Evolutionary conservation across 2,797 vertebrate genomes (phyloP).

Genomic region (Acipenser ruthenus): DNA sequence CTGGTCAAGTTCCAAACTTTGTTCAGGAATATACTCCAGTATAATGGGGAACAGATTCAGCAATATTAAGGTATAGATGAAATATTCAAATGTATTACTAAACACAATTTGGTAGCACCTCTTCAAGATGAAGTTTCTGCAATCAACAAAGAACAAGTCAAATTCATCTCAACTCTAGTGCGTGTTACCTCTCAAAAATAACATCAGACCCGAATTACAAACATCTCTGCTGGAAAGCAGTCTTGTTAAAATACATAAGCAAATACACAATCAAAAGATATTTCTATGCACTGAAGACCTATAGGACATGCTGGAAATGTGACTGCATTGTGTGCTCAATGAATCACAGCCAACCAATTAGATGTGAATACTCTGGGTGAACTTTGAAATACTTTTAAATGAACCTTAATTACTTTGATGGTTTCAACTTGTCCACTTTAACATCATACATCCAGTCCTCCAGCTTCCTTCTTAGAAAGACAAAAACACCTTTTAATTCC

Average conservation of each 20-base stretch:
- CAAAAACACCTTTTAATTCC: constrained; percentile 18
- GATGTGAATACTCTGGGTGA: background rate
- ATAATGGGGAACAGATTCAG: constrained; percentile 24
- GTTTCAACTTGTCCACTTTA: constrained; percentile 26
- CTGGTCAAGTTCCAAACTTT: background rate
- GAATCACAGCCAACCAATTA: too few relatives aligned
- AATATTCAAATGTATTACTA: constrained; percentile 22
- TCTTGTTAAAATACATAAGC: too few relatives aligned
- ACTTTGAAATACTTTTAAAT: background rate
- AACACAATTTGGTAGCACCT: constrained; percentile 14
- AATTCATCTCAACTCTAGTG: too few relatives aligned
- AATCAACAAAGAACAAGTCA: background rate
- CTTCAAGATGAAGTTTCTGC: constrained; percentile 11
- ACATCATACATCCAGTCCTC: constrained; percentile 24
- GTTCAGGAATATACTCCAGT: constrained; percentile 12
- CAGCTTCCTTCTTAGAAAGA: constrained; percentile 15
- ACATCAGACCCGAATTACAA: too few relatives aligned
- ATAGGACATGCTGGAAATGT: too few relatives aligned
- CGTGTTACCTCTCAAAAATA: too few relatives aligned
- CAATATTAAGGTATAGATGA: constrained; percentile 20
- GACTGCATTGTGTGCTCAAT: too few relatives aligned
- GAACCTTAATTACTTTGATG: constrained; percentile 17
- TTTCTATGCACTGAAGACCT: too few relatives aligned
- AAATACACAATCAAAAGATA: too few relatives aligned
- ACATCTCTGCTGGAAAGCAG: too few relatives aligned